phyloP scores from a whole-genome alignment of 2,113 vertebrate species.

The Malurus elegans region DNA sequence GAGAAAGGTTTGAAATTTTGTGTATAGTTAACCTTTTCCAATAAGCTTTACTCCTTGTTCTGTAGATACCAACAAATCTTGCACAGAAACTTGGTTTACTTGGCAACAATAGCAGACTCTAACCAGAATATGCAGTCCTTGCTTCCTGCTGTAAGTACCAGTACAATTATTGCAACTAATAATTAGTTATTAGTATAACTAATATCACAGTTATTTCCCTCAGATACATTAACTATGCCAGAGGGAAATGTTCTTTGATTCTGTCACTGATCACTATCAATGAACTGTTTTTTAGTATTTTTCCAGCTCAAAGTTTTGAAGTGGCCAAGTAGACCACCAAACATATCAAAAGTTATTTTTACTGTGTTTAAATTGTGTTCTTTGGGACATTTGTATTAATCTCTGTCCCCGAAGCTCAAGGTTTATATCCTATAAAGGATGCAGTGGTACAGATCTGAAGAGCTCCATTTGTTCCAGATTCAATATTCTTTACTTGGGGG shows the following conservation, averaged over 20 bases:
- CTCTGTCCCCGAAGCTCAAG: not conserved
- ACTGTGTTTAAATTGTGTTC: not conserved
- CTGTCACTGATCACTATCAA: not conserved
- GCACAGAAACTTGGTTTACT: slow-evolving; percentile 96
- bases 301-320: not conserved
- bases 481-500: not conserved
- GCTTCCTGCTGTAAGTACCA: slow-evolving; percentile 89
- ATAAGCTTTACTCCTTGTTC: slow-evolving; percentile 44
- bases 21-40: not conserved
- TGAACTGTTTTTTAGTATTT: not conserved
- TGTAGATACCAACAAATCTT: slow-evolving; percentile 95
- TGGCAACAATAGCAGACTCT: slow-evolving; percentile 97
- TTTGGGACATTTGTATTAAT: not conserved
- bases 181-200: not conserved
- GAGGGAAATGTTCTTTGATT: not conserved
- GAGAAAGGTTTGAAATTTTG: not conserved
- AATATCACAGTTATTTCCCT: not conserved
- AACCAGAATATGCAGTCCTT: slow-evolving; percentile 98
- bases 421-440: not conserved
- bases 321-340: not conserved
- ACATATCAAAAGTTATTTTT: not conserved
- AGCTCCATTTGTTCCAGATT: not conserved
- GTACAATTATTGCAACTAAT: not conserved
- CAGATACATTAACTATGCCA: not conserved
- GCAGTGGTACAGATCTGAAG: not conserved